Evolutionary conservation across 2,113 vertebrate species (phyloP), one percentile per base, ranked within the genome.

Genomic region (Muscicapa adusta): DNA sequence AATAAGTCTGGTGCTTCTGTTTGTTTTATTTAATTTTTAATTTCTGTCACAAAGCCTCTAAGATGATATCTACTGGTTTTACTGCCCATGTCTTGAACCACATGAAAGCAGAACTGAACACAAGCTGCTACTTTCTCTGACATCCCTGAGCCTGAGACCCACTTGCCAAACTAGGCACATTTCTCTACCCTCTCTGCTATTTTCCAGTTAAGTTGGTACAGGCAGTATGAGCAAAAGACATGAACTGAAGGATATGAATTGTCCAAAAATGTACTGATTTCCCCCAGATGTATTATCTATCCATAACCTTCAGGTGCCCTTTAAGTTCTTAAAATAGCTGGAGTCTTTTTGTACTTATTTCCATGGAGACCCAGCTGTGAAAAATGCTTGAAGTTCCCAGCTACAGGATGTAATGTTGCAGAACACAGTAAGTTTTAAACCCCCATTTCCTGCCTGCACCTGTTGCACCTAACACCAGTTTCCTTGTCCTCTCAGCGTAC

Each of bases 301-400:
- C 85, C 24, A 25, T 79, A 95, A 93, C 72, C 90, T 95, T 82
- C 79, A 3, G 0, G 57, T 6, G 0, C 83, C 76, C 92, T 87
- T 72, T 74, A n/a, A 12, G 19, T 79, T 80, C 97, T 96, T 97
- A 97, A 97, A 98, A 98, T 97, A 98, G 96, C 94, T 95, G 81
- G 71, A 95, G 87, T 94, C 73, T 76, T 77, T 13, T 53, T 70
- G 71, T 92, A 72, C 65, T 73, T 85, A 97, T 97, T 97, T 97
- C 98, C 97, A 97, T 97, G 98, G 97, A 97, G 96, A 98, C 91
- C 33, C 86, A 95, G 94, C 92, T 91, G 47, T 86, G 93, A 96
- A 74, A 97, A 96, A 84, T 34, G 85, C 73, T 92, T 29, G 67
- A 91, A 80, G 63, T 56, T 95, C 62, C 84, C 75, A 94, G 89